These are phyloP conservation scores for Galerucella calmariensis DNA, from an alignment of 2,888 invertebrate genomes.

Conservation along the genomic window DNA sequence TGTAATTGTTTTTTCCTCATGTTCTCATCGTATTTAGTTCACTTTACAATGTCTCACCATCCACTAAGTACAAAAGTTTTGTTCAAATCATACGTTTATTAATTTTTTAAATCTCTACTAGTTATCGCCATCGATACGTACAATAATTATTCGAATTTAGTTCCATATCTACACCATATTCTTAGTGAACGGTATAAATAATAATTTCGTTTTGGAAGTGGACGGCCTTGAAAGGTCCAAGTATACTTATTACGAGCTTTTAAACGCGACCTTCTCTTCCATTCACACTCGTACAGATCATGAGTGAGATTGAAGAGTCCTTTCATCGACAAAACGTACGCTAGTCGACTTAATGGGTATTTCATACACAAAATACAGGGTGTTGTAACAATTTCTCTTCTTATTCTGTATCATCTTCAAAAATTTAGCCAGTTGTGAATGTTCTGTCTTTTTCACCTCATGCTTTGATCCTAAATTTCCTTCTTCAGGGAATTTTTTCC, in stretches of 20 bases:
- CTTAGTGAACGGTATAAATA: constrained; percentile 40
- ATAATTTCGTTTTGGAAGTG: constrained; percentile 55
- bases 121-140: background rate
- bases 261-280: constrained; percentile 50
- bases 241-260: constrained; percentile 25
- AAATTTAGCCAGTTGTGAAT: too few relatives aligned
- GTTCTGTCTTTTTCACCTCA: too few relatives aligned
- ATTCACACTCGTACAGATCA: background rate
- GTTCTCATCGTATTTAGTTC: too few relatives aligned
- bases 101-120: background rate
- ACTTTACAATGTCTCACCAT: too few relatives aligned
- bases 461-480: too few relatives aligned
- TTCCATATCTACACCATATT: constrained; percentile 44
- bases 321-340: background rate
- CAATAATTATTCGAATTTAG: constrained; percentile 35
- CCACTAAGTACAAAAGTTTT: too few relatives aligned
- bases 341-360: background rate
- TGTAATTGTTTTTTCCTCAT: background rate
- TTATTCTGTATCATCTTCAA: background rate
- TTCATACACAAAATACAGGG: background rate
- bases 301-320: background rate
- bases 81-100: background rate
- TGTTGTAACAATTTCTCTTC: background rate
- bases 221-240: constrained; percentile 62
- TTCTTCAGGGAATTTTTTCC: too few relatives aligned